Evolutionary conservation across 2,888 invertebrate genomes (phyloP).

Genomic region (Darwinula stevensoni): DNA sequence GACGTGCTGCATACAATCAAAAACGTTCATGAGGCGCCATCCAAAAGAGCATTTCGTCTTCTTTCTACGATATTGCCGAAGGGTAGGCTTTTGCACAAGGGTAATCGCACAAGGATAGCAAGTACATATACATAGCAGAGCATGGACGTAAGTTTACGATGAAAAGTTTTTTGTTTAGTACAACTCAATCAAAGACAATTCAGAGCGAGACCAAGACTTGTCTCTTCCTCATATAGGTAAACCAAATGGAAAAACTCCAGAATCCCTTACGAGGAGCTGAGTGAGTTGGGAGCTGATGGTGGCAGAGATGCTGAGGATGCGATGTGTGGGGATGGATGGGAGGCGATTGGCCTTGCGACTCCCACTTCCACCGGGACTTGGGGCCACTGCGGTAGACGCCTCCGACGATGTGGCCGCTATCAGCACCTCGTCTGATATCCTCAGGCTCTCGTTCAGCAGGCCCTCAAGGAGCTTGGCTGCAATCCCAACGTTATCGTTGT

Average conservation of each 20-base stretch:
- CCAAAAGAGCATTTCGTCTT: no score
- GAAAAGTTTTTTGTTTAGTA: no score
- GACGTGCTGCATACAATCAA: slow-evolving; percentile 25
- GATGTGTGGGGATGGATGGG: slow-evolving; percentile 28
- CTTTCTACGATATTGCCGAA: no score
- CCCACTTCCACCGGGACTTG: slow-evolving; percentile 4
- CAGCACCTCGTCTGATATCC: slow-evolving; percentile 25
- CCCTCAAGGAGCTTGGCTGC: slow-evolving; percentile 24
- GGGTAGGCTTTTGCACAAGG: no score
- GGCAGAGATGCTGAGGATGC: slow-evolving; percentile 29
- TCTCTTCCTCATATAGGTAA: not conserved
- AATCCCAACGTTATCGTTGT: no score
- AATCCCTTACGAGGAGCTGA: slow-evolving; percentile 28
- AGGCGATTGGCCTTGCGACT: slow-evolving; percentile 10
- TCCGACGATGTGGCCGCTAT: slow-evolving; percentile 18
- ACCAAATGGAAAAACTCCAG: not conserved
- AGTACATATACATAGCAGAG: no score
- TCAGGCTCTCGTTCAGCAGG: slow-evolving; percentile 25
- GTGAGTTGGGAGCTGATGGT: slow-evolving; percentile 32
- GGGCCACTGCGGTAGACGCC: not conserved
- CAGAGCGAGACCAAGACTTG: no score
- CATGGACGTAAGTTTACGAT: no score
- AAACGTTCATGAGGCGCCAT: no score
- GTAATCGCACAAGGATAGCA: no score
- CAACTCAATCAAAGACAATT: no score